Evolutionary conservation across 2,888 invertebrate species (phyloP), one percentile per base, ranked within the genome.

Genomic region (Scaptomyza tumidula): DNA sequence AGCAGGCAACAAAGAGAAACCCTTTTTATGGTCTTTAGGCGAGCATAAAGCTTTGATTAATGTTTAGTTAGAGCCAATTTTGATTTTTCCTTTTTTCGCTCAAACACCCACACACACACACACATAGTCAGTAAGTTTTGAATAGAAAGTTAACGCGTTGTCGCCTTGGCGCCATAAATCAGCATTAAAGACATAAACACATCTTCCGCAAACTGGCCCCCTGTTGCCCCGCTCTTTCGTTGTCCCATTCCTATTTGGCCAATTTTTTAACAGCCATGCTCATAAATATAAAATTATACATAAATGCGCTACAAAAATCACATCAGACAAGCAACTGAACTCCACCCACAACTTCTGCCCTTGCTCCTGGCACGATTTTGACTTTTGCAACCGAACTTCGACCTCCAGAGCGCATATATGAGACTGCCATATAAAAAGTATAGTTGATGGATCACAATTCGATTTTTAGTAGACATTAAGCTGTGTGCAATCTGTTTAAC

Each of bases 381-480:
- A 71, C 64, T 58, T 69, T 54, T 48, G 11, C 48, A 55, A 29
- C 43, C 27, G 44, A 52, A 60, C 53, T 63, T 50, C 55, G 71
- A 81, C 64, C 70, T 71, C 69, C 41, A 57, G 59, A 61, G 62
- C 50, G 63, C 76, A 45, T 53, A 56, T 62, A 71, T 78, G 66
- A 54, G 66, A 54, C 69, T 63, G 62, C 33, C 64, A 72, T 71
- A 77, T 67, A 72, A 67, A 75, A 58, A 75, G 66, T 74, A 78
- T 78, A 80, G 85, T 86, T 78, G 75, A 85, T 85, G 84, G 84
- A 85, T 86, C 70, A 67, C 86, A 80, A 78, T 85, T 86, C 85
- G 84, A 86, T 86, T 84, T 84, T 86, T 86, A 85, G 78, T 84
- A 80, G 84, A 85, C 84, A 85, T 86, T 84, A 86, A 84, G 78